Base-by-base conservation (phyloP, 2,113 vertebrate genomes). In the Hippocampus barbouri region DNA sequence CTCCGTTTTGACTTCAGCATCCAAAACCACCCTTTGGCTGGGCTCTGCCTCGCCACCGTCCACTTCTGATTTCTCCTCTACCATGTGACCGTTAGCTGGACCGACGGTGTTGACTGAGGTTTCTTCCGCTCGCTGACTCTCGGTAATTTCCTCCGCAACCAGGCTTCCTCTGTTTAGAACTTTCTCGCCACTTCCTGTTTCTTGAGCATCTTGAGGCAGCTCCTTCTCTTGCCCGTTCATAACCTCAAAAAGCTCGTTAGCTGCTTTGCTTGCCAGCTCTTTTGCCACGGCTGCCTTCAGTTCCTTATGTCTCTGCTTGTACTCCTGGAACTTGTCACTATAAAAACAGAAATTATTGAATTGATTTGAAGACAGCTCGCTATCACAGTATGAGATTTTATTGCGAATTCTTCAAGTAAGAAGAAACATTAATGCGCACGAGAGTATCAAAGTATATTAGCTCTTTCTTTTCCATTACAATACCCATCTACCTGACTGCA, bases 281-380 rank as follows among this genome's bases (percentile, higher is more conserved):
- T 83, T 83, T 21, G 75, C 73, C 73, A 83, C 92, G 0, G 83
- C 85, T 20, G 83, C 86, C 78, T 86, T 91, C 25, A 60, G 76
- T 65, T 91, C 89, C 56, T 72, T 72, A 68, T 91, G 88, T 72
- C 86, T 93, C 79, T 89, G 84, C 78, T 82, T 92, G n/a, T 88
- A 90, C 63, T 91, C 92, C 77, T 85, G 78, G 74, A 90, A 66
- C 71, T 68, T 87, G 71, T 87, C 78, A 76, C 91, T 92, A 34
- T 54, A 38, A 79, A 68, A 76, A 79, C 4, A 66, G 14, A 23
- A 10, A 65, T 47, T 8, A 10, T n/a, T 45, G 41, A 65, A 65
- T 65, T 25, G 12, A n/a, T 62, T 62, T 62, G 27, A 61, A 18
- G 34, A 34, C 5, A 34, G 34, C 34, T 38, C 5, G 34, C 34